Evolutionary conservation across 1,140 invertebrate genomes (phyloP), one percentile per base, ranked within the genome.

Genomic region (Augochlora pura): DNA sequence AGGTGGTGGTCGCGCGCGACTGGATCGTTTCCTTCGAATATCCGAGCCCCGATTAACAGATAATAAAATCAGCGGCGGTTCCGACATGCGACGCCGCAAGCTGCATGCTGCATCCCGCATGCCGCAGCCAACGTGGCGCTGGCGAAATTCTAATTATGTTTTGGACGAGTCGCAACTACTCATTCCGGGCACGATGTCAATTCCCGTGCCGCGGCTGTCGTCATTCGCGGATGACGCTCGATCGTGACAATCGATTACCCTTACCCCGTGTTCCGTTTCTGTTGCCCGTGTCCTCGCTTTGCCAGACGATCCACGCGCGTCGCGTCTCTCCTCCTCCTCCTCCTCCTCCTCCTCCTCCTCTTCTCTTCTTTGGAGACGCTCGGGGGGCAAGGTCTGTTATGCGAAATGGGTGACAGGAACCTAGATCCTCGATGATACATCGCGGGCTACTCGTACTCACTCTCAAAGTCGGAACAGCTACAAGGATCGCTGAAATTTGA

Each of bases 81-180:
- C 46, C n/a, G 32, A 69, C 38, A 38, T 69, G 79, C 59, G 52
- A 79, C 14, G 9, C 32, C 38, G 38, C 69, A 52, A 39, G 12
- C 59, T 64, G n/a, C 4, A 16, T 52, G 49, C 49, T 21, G 49
- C 18, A 52, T 52, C 7, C 27, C 32, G 46, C 70, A 60, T 52
- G 18, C 60, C 69, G n/a, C 23, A 59, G 68, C 62, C 46, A 14
- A 74, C 63, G 60, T 62, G 74, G 69, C 72, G 52, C 62, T 64
- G 65, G 32, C 39, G 57, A 78, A 75, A 84, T 75, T 84, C 79
- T 84, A 86, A 86, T 84, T 84, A 85, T 62, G 75, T 86, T 81
- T 82, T 86, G 84, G 83, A 84, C 46, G 42, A 57, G 66, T 75
- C 57, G 62, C 79, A 82, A 84, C 18, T 65, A 21, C 54, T 75